These are phyloP conservation scores for Phanerotoma sp. DNA, from an alignment of 2,888 invertebrate species.

Conservation along the genomic window DNA sequence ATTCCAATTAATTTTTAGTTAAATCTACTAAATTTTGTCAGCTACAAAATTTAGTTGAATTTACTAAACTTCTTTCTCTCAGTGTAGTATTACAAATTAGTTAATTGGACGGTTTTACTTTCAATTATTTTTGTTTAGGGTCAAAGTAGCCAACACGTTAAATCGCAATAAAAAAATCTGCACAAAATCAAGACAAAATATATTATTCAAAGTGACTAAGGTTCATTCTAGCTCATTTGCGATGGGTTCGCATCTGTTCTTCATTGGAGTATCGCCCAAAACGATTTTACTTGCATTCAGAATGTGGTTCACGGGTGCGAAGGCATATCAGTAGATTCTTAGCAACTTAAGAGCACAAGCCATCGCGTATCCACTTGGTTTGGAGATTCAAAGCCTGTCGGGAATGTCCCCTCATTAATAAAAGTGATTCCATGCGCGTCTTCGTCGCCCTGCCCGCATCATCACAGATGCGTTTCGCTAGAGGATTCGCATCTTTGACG, in stretches of 20 bases:
- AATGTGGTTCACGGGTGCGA: slow-evolving; percentile 11
- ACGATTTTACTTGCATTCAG: slow-evolving; percentile 13
- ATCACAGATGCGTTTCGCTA: slow-evolving; percentile 27
- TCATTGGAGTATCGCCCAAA: slow-evolving; percentile 13
- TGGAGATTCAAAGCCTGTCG: slow-evolving; percentile 45
- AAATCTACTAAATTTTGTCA: too few species aligned
- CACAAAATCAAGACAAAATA: background rate
- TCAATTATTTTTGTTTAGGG: too few species aligned
- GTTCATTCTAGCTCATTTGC: slow-evolving; percentile 11
- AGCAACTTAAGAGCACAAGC: slow-evolving; percentile 12
- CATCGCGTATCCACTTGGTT: slow-evolving; percentile 19
- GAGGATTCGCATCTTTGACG: slow-evolving; percentile 13
- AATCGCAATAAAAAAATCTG: background rate
- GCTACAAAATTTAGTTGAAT: too few species aligned
- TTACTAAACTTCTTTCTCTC: too few species aligned
- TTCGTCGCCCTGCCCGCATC: slow-evolving; percentile 22
- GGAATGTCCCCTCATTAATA: slow-evolving; percentile 56
- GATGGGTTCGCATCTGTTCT: slow-evolving; percentile 21
- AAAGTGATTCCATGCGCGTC: slow-evolving; percentile 39
- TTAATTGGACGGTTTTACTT: too few species aligned
- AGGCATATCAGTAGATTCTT: slow-evolving; percentile 31
- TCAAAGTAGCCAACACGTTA: background rate
- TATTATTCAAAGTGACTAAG: slow-evolving; percentile 5
- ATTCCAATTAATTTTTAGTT: too few species aligned
- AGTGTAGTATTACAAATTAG: too few species aligned